Evolutionary conservation across 2,888 invertebrate genomes (phyloP), one percentile per base, ranked within the genome.

Genomic region (Autographa gamma): DNA sequence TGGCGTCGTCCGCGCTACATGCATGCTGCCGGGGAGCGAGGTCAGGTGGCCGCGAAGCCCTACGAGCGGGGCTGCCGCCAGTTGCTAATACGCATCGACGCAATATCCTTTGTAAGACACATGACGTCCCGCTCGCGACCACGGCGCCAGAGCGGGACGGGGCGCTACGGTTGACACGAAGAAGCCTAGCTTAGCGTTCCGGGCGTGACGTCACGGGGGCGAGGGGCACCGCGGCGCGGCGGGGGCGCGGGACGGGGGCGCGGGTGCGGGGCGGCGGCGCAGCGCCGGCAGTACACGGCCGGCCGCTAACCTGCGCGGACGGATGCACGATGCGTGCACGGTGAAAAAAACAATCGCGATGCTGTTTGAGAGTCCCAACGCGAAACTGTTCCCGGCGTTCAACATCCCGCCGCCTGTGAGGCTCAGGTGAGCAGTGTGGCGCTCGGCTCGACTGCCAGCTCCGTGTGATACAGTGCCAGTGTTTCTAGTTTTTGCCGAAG

Each of bases 311-410:
- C 83, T 83, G 88, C 73, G 86, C 87, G 90, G 89, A 92, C 92
- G 90, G 80, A 85, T 89, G 84, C 92, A 92, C 85, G 68, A 93
- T 90, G 93, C 90, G 91, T 89, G 89, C 90, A 88, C 93, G 91
- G 93, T 93, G 92, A 93, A 93, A 91, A 72, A 92, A 89, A 83
- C 76, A 77, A 86, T 89, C 92, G 92, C 93, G 92, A 97, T 97
- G 97, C 95, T 97, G 93, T 97, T 97, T 93, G 97, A 97, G 94
- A 97, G 96, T 96, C 97, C 97, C 89, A 96, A 96, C 89, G 97
- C 97, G 93, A 96, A 97, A 94, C 96, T 97, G 92, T 97, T 96
- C 92, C 96, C 97, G 86, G 95, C 95, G 86, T 97, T 97, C 93
- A 97, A 96, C 93, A 97, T 97, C 91, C 97, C 97, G 88, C 97